Conservation (phyloP, 1,140 invertebrate species). For the Lucilia sericata region DNA sequence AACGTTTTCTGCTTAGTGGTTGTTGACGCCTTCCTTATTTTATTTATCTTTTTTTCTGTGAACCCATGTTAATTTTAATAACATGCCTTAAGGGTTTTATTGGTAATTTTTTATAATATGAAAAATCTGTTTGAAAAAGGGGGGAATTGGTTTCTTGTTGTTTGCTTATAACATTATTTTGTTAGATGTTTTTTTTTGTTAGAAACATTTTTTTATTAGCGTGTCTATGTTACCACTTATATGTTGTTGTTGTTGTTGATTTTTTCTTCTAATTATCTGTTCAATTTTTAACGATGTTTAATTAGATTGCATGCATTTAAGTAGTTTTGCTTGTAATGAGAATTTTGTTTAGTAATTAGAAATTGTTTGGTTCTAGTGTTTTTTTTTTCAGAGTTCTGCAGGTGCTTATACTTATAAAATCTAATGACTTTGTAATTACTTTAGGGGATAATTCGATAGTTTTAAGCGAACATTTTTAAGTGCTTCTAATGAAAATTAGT, state of each 20-base stretch:
- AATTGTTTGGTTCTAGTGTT: too few relatives aligned
- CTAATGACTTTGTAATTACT: too few relatives aligned
- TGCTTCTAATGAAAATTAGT: background rate
- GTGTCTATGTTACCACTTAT: background rate
- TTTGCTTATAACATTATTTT: background rate
- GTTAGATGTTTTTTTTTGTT: background rate
- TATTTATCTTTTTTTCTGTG: too few relatives aligned
- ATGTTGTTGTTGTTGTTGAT: background rate
- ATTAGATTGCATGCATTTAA: background rate
- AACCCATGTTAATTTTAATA: conserved; percentile 14
- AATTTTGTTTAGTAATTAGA: too few relatives aligned
- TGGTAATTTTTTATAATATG: background rate
- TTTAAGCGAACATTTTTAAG: background rate
- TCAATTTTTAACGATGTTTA: background rate
- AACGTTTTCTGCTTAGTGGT: background rate
- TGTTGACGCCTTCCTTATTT: background rate
- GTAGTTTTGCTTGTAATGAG: background rate
- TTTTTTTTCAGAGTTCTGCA: too few relatives aligned
- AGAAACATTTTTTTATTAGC: background rate
- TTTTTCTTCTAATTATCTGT: too few relatives aligned
- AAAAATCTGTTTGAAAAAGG: too few relatives aligned
- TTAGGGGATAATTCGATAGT: too few relatives aligned
- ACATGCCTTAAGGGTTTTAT: conserved; percentile 23
- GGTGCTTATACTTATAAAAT: too few relatives aligned
- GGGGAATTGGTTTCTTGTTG: background rate